A percentile compares a stretch with the other conserved stretches of the same genome.
phyloP scores from a whole-genome alignment of 1,140 invertebrate genomes.

The Heliconius hermathena region DNA sequence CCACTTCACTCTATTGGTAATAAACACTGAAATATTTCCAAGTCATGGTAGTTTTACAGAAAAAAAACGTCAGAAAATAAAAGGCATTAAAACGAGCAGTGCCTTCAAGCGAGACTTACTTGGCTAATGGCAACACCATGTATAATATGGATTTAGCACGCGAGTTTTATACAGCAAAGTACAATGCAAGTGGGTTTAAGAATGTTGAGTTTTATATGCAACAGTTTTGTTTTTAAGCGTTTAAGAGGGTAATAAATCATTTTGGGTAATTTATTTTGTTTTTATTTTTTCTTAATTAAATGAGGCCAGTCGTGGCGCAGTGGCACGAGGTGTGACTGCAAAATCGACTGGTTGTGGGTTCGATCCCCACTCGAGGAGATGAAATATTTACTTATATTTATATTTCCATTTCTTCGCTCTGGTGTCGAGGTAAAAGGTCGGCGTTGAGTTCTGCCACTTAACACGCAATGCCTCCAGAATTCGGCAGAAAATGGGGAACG shows the following conservation, averaged over 20 bases:
- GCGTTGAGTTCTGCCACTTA: too few relatives aligned
- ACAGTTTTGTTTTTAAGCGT: conserved; percentile 4
- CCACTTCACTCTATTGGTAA: not conserved
- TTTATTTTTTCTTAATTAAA: not conserved
- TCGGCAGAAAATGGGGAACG: too few relatives aligned
- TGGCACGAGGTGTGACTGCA: too few relatives aligned
- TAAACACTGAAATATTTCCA: conserved; percentile 1
- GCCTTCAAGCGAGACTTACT: conserved; percentile 36
- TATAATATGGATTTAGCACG: conserved; percentile 33
- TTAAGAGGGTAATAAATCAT: not conserved
- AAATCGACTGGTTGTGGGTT: too few relatives aligned
- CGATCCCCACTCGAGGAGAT: too few relatives aligned
- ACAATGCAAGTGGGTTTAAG: conserved; percentile 7
- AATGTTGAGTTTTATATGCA: conserved; percentile 20
- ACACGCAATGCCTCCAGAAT: too few relatives aligned
- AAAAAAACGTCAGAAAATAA: not conserved
- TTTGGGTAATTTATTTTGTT: not conserved
- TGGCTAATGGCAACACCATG: conserved; percentile 38
- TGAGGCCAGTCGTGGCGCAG: too few relatives aligned
- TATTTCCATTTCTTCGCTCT: too few relatives aligned
- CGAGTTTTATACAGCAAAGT: conserved; percentile 22
- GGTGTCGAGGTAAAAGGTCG: too few relatives aligned
- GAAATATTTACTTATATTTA: too few relatives aligned
- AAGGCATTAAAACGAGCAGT: conserved; percentile 33
- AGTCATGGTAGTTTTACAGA: not conserved